These are phyloP conservation scores for Oplegnathus fasciatus DNA, from an alignment of 2,113 vertebrate genomes.

Conservation along the genomic window DNA sequence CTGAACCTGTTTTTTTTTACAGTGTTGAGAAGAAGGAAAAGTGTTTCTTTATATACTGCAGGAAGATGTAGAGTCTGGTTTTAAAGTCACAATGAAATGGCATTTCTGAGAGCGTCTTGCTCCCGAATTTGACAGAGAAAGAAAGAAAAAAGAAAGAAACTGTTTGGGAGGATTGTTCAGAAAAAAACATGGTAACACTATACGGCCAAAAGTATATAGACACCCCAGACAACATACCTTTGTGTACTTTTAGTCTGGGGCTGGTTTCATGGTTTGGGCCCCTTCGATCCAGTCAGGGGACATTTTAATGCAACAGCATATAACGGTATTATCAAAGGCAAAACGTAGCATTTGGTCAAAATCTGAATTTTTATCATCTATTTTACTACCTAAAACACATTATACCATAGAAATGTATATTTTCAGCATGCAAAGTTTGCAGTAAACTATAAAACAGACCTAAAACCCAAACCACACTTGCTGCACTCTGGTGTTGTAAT, in stretches of 20 bases:
- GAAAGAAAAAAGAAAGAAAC: neutral
- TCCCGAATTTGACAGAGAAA: neutral
- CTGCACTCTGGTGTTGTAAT: neutral
- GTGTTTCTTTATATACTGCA: neutral
- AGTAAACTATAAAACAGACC: neutral
- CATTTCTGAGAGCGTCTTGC: conserved; percentile 40
- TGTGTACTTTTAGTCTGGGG: neutral
- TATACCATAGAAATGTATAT: neutral
- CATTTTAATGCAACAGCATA: neutral
- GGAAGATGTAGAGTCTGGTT: neutral
- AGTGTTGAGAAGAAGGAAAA: neutral
- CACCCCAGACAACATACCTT: neutral
- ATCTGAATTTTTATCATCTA: neutral
- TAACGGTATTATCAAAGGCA: neutral
- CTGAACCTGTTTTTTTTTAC: neutral
- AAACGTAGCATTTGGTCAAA: neutral
- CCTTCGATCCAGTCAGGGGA: neutral
- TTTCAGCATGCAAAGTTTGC: neutral
- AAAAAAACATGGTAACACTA: neutral
- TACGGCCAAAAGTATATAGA: neutral
- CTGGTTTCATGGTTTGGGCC: neutral
- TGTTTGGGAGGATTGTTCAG: neutral
- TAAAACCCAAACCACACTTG: neutral
- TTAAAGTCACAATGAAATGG: conserved; percentile 44
- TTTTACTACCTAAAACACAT: neutral